These are phyloP conservation scores for Panurus biarmicus DNA, from an alignment of 2,113 vertebrate species.

Conservation along the genomic window DNA sequence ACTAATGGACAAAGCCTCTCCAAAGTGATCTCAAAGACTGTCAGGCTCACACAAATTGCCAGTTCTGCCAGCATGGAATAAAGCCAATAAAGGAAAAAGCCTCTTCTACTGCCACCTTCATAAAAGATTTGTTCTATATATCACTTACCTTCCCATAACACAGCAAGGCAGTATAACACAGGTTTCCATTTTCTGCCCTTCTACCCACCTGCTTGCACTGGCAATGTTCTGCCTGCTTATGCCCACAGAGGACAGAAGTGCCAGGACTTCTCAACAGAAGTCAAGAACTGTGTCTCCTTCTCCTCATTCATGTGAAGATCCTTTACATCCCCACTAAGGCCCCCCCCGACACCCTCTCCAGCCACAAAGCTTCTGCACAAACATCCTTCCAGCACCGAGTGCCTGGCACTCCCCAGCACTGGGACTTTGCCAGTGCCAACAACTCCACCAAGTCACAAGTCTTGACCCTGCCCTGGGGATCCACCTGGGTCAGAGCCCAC, in stretches of 20 bases:
- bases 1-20: not conserved
- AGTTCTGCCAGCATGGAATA: not conserved
- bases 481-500: not conserved
- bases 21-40: not conserved
- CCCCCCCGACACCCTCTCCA: not conserved
- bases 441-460: accelerated
- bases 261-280: not conserved
- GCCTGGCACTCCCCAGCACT: accelerated
- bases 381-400: accelerated
- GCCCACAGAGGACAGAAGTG: not conserved
- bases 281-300: accelerated
- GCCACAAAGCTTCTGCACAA: not conserved
- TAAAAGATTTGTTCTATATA: not conserved
- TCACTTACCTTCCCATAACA: not conserved
- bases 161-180: not conserved
- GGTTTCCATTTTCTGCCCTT: not conserved
- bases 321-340: not conserved
- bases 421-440: not conserved
- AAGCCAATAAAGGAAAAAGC: not conserved
- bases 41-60: not conserved
- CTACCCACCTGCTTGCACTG: not conserved
- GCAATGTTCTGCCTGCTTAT: not conserved
- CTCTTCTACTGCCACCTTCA: not conserved
- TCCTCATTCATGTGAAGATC: accelerated
- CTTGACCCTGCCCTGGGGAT: not conserved